phyloP scores from a whole-genome alignment of 2,113 vertebrate genomes.

The Mastomys coucha region DNA sequence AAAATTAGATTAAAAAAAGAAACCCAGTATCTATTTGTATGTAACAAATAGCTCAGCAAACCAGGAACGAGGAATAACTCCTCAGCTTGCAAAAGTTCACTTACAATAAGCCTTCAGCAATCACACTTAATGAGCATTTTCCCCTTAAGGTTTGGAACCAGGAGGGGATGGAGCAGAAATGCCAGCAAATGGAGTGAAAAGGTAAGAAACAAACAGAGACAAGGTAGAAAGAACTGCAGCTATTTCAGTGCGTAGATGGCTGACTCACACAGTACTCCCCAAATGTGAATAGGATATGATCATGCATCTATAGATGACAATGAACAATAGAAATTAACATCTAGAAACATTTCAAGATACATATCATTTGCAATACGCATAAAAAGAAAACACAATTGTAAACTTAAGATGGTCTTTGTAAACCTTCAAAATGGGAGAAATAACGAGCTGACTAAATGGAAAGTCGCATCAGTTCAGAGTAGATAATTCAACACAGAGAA shows the following conservation, averaged over 20 bases:
- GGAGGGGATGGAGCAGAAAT: background rate
- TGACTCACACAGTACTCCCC: background rate
- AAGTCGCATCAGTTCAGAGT: background rate
- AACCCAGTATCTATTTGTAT: background rate
- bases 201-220: background rate
- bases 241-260: background rate
- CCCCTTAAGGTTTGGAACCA: background rate
- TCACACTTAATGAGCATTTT: background rate
- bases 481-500: background rate
- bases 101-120: background rate
- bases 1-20: background rate
- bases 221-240: conserved; percentile 22
- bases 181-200: background rate
- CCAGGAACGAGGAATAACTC: background rate
- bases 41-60: conserved; percentile 7
- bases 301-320: background rate
- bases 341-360: background rate
- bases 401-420: conserved; percentile 7
- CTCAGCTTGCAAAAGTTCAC: background rate
- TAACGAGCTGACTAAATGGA: background rate
- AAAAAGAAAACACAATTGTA: background rate
- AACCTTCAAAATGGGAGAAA: conserved; percentile 51
- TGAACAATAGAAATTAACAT: background rate
- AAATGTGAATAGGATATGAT: background rate
- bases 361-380: background rate